Evolutionary conservation across 1,140 invertebrate genomes (phyloP), one percentile per base, ranked within the genome.

Genomic region (Babylonia areolata): DNA sequence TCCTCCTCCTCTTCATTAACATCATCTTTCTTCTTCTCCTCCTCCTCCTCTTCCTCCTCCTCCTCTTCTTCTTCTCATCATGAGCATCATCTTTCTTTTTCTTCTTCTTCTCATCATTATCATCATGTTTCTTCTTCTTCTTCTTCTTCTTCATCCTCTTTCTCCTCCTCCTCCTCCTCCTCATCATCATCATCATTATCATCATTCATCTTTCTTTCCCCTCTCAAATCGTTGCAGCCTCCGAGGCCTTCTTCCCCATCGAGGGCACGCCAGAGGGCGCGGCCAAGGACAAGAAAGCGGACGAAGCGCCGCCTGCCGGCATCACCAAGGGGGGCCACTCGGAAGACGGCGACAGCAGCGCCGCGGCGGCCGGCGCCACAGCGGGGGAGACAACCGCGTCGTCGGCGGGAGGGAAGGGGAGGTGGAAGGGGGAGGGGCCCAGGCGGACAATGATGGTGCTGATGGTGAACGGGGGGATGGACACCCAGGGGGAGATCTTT

Each of bases 401-500:
- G 31, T n/a, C n/a, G n/a, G n/a, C n/a, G n/a, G n/a, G n/a, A n/a
- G 51, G 12, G 82, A 73, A 39, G 80, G 71, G 9, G 78, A 80
- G 40, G 40, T 1, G 51, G 40, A 64, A 81, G 40, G n/a, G n/a
- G n/a, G n/a, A n/a, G n/a, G n/a, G n/a, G n/a, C n/a, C 77, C 3
- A 86, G 35, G 58, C 87, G 89, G 42, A 91, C 87, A 51, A 71
- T 90, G 51, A 87, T 69, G 28, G 82, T 93, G 46, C 84, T 88
- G 35, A 79, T 94, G 3, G 83, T 94, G 17, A 90, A 94, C 89
- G 94, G 92, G 42, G 94, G 94, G 28, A 94, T 94, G 94, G 94
- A 94, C 80, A 94, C 93, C 46, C 90, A 94, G 75, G 94, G 94
- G 78, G 92, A 94, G 85, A 93, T 94, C 83, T 94, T 94, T 90